Conservation (phyloP, 1,140 invertebrate genomes). For the Atopsyche davidsoni region DNA sequence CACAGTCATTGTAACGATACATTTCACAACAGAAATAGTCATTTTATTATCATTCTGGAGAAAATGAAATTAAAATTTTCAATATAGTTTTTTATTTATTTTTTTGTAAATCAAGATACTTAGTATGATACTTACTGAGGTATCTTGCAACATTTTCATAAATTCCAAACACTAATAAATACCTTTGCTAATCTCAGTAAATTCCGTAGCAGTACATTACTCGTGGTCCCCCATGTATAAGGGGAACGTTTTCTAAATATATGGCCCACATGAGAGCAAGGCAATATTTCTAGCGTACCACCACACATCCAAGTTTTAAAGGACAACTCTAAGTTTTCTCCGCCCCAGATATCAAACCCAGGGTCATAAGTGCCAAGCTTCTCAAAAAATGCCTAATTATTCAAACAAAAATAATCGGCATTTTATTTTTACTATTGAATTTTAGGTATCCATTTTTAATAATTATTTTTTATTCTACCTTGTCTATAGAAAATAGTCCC, state of each 20-base stretch:
- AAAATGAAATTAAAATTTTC: no score
- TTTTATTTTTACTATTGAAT: no score
- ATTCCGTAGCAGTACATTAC: slow-evolving; percentile 94
- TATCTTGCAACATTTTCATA: no score
- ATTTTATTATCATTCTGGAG: no score
- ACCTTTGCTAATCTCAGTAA: slow-evolving; percentile 77
- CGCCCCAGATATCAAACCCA: slow-evolving; percentile 99
- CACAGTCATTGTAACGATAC: no score
- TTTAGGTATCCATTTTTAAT: no score
- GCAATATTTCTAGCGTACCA: slow-evolving; percentile 92
- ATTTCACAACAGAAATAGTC: no score
- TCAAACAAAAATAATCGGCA: slow-evolving; percentile 2
- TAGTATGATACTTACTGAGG: no score
- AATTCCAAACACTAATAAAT: no score
- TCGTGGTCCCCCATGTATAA: slow-evolving; percentile 86
- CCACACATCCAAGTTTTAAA: slow-evolving; percentile 90
- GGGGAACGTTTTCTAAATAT: slow-evolving; percentile 93
- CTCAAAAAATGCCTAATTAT: slow-evolving; percentile 73
- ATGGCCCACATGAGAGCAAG: slow-evolving; percentile 97
- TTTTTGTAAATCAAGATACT: no score
- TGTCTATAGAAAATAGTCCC: slow-evolving; percentile 61
- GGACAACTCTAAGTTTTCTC: slow-evolving; percentile 93
- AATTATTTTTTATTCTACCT: slow-evolving; percentile 40
- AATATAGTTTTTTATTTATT: no score
- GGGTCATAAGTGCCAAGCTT: slow-evolving; percentile 94